These are phyloP conservation scores for Lonchura striata DNA, from an alignment of 2,113 vertebrate species.

Conservation along the genomic window DNA sequence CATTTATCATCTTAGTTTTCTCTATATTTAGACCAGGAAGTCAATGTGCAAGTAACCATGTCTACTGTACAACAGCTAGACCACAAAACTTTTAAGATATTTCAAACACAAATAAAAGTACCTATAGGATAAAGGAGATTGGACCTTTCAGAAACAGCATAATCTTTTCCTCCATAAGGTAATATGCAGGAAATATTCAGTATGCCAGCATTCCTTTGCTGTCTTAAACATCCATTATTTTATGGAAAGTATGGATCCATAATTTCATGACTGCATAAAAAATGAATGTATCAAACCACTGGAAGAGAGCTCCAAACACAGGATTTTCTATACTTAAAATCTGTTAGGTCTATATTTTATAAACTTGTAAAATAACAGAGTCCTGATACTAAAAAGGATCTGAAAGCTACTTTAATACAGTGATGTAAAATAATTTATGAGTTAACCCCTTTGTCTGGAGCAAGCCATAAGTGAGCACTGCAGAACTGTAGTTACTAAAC, in stretches of 20 bases:
- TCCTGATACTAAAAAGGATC: background rate
- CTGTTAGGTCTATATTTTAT: background rate
- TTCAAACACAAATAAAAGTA: slow-evolving; percentile 23
- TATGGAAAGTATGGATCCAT: background rate
- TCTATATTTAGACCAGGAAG: slow-evolving; percentile 7
- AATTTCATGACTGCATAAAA: background rate
- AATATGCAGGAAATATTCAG: background rate
- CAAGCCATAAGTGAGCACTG: background rate
- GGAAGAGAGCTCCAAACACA: background rate
- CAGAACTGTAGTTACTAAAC: background rate
- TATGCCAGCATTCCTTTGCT: background rate
- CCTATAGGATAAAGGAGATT: background rate
- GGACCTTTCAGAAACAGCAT: background rate
- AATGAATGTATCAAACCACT: background rate
- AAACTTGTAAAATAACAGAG: background rate
- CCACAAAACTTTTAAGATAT: background rate
- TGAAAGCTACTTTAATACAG: background rate
- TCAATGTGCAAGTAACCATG: background rate
- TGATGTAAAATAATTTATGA: background rate
- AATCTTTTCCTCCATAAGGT: background rate
- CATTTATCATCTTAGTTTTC: background rate
- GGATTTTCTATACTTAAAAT: background rate
- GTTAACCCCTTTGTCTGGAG: background rate
- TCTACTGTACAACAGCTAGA: background rate
- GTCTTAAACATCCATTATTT: background rate